Base-by-base conservation (phyloP, 2,113 vertebrate genomes). In the Pomatorhinus ruficollis region DNA sequence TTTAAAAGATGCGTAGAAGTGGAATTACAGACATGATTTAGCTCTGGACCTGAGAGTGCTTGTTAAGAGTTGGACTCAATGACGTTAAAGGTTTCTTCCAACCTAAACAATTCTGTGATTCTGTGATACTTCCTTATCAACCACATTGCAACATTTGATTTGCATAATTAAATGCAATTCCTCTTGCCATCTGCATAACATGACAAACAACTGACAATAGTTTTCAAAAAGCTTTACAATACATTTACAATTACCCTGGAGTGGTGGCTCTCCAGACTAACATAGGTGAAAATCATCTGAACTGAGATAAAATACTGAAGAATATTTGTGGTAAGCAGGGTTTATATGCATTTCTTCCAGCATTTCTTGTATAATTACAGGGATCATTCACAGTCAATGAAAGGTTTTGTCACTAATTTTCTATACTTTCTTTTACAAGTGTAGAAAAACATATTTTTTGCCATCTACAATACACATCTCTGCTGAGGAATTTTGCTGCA, bases 111-210 rank as follows among this genome's bases (percentile, higher is more conserved):
- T 66, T 35, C n/a, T 31, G 6, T 52, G 65, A 52, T 65, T 53
- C 39, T 40, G 16, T 42, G 40, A 42, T n/a, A 50, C 25, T 80
- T 83, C 59, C 77, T 66, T 89, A 80, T 75, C 40, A 82, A 57
- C 30, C 31, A 95, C 72, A 84, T 50, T 88, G 53, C 27, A 90
- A 90, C 39, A 90, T 83, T 80, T 89, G 18, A 91, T 95, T 95
- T 95, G 77, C n/a, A 39, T 70, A 88, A 96, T 89, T 91, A 93
- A 91, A 94, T 50, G 4, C 74, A 94, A 95, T 93, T 94, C 65
- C 77, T 95, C 83, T 56, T 96, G 71, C 72, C 31, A 95, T 9
- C 54, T 96, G 49, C 33, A 87, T 70, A 83, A 92, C 5, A 11
- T 49, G 35, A 21, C 17, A 76, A 92, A 50, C 11, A 57, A 59